Evolutionary conservation across 1,140 invertebrate genomes (phyloP).

Genomic region (Cotesia glomerata): DNA sequence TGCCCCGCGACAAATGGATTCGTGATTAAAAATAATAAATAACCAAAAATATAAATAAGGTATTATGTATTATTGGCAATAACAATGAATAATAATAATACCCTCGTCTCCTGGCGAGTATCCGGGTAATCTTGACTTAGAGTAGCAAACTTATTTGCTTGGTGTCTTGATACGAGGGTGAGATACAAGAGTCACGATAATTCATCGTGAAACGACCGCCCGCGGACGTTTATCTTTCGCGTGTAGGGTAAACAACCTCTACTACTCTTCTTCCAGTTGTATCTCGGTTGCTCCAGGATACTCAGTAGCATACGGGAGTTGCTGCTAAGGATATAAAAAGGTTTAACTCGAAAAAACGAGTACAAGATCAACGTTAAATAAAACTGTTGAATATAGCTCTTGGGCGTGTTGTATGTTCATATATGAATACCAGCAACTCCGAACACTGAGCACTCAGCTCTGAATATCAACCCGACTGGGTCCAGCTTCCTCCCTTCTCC

Average conservation of each 20-base stretch:
- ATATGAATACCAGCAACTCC: background rate
- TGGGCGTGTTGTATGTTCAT: background rate
- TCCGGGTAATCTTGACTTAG: conserved; percentile 32
- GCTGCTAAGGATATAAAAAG: conserved; percentile 12
- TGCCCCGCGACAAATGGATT: too few species aligned
- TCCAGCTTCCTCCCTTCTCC: background rate
- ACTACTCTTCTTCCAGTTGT: conserved; percentile 28
- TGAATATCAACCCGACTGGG: background rate
- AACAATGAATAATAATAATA: background rate
- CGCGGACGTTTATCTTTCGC: conserved; percentile 51
- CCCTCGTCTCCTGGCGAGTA: conserved; percentile 3
- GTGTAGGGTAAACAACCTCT: conserved; percentile 39
- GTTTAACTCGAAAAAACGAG: background rate
- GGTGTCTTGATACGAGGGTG: conserved; percentile 49
- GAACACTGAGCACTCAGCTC: too few species aligned
- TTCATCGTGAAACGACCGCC: conserved; percentile 50
- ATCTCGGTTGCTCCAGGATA: conserved; percentile 30
- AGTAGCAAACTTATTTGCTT: conserved; percentile 37
- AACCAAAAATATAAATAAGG: background rate
- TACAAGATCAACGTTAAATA: background rate
- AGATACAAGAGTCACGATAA: conserved; percentile 47
- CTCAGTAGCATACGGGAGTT: conserved; percentile 22
- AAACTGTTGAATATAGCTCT: background rate
- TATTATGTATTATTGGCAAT: conserved; percentile 7
- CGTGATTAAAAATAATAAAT: background rate